Percentiles rank a stretch among this genome's conserved stretches.
These are phyloP conservation scores for Scomber japonicus DNA, from an alignment of 2,113 vertebrate genomes.

Conservation along the genomic window DNA sequence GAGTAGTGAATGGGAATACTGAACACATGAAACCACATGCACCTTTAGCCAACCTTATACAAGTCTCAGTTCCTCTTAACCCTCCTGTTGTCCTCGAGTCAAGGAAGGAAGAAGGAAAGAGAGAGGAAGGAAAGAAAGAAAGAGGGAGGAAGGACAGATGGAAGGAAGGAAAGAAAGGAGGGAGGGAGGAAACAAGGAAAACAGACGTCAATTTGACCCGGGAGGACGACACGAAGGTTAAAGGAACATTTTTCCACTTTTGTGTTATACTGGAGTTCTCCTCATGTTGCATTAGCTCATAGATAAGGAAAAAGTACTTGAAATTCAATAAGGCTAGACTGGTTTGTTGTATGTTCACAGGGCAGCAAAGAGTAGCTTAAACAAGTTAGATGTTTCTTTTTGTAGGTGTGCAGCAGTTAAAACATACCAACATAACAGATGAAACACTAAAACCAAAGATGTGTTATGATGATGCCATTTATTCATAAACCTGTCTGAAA, in stretches of 20 bases:
- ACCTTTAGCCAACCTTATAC: neutral
- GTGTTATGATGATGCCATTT: neutral
- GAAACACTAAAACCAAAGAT: conserved; percentile 7
- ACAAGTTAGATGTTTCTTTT: conserved; percentile 7
- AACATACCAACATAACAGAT: neutral
- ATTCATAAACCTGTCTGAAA: neutral
- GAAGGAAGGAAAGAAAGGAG: too few species aligned
- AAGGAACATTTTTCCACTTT: neutral
- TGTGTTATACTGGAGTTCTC: neutral
- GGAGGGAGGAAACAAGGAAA: too few species aligned
- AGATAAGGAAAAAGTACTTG: too few species aligned
- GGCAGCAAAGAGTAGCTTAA: neutral
- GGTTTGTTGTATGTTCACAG: neutral
- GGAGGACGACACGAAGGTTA: too few species aligned
- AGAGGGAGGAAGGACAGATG: too few species aligned
- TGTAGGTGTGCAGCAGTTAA: neutral
- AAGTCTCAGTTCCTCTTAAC: neutral
- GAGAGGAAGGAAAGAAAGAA: too few species aligned
- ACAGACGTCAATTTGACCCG: too few species aligned
- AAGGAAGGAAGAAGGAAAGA: too few species aligned
- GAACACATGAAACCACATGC: neutral
- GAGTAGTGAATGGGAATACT: neutral
- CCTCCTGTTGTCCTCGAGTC: too few species aligned
- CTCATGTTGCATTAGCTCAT: neutral
- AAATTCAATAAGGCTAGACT: neutral